Conservation (phyloP, 2,888 invertebrate species). For the Chloromyia formosa region DNA sequence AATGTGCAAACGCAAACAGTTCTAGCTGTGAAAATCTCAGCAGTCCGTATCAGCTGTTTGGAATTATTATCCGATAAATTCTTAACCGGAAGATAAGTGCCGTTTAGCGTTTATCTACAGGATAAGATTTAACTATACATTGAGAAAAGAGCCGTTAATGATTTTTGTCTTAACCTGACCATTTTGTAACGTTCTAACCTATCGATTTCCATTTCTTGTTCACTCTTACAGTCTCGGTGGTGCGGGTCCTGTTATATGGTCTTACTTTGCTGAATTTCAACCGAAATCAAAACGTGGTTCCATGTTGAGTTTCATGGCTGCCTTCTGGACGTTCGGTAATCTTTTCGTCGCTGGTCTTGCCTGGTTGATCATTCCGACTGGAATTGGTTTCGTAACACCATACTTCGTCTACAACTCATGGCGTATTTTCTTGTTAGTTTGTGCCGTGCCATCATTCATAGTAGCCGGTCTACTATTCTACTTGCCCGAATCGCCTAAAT, state of each 20-base stretch:
- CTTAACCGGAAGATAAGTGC: too few species aligned
- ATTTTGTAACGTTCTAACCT: too few species aligned
- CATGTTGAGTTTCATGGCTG: constrained; percentile 93
- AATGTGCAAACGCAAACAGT: too few species aligned
- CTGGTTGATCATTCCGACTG: constrained; percentile 77
- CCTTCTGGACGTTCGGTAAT: constrained; percentile 95
- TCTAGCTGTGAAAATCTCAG: too few species aligned
- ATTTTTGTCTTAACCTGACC: too few species aligned
- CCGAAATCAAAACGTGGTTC: constrained; percentile 89
- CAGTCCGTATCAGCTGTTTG: too few species aligned
- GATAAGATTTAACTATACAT: too few species aligned
- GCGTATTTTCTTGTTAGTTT: constrained; percentile 89
- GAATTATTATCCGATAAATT: too few species aligned
- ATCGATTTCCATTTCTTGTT: background rate
- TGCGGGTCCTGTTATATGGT: constrained; percentile 88
- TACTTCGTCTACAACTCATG: constrained; percentile 88
- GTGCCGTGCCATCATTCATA: constrained; percentile 87
- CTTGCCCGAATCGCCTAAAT: constrained; percentile 92
- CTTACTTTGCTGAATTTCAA: constrained; percentile 94
- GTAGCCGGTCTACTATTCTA: constrained; percentile 84
- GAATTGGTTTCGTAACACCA: constrained; percentile 73
- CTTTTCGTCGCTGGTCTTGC: constrained; percentile 88
- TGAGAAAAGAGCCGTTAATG: too few species aligned
- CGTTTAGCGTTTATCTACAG: too few species aligned
- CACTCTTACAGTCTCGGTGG: constrained; percentile 59